Conservation (phyloP, 2,113 vertebrate genomes). For the Cygnus buccinator region DNA sequence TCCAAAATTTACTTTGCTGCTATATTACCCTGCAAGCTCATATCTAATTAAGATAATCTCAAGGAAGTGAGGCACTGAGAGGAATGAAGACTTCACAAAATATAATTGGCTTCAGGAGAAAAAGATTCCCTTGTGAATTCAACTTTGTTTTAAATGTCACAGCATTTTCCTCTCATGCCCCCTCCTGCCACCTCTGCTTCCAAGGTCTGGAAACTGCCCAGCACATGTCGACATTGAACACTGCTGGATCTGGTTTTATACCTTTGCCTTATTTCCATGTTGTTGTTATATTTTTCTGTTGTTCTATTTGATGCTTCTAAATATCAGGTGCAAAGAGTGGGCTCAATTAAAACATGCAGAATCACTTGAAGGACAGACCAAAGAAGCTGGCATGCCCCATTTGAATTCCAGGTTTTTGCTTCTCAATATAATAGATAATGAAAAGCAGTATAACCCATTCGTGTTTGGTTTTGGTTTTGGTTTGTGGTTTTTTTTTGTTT, state of each 20-base stretch:
- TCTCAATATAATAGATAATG: background rate
- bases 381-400: background rate
- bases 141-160: constrained; percentile 44
- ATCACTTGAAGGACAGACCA: background rate
- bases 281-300: background rate
- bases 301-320: background rate
- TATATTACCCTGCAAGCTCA: background rate
- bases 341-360: background rate
- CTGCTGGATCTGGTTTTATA: background rate
- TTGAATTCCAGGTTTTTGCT: background rate
- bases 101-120: constrained; percentile 58
- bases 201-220: background rate
- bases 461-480: no score
- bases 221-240: background rate
- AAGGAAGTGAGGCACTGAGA: constrained; percentile 45
- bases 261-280: background rate
- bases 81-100: constrained; percentile 59
- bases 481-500: background rate
- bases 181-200: background rate
- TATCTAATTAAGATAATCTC: constrained; percentile 37
- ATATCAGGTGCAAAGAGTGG: background rate
- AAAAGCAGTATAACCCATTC: background rate
- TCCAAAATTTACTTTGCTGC: constrained; percentile 19
- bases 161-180: background rate
- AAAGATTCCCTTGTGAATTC: constrained; percentile 42